These are phyloP conservation scores for Artemia franciscana DNA, from an alignment of 1,140 invertebrate genomes.

Conservation along the genomic window DNA sequence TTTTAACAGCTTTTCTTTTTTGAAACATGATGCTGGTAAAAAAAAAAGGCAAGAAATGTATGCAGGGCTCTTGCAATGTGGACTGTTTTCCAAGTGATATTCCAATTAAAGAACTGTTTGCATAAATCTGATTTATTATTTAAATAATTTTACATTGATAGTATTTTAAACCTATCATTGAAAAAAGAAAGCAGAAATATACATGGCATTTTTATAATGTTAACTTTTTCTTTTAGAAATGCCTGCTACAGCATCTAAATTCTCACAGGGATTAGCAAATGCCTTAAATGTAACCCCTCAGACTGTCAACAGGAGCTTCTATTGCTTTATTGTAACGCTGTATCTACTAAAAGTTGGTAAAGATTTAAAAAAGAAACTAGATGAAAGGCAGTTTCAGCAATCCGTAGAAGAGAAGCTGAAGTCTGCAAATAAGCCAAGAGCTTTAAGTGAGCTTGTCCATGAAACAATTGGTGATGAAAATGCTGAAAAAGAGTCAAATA, in stretches of 20 bases:
- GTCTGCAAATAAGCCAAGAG: neutral
- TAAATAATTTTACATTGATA: no score
- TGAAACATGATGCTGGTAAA: no score
- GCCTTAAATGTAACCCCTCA: neutral
- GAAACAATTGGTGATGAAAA: neutral
- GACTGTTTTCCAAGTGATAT: no score
- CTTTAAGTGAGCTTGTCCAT: neutral
- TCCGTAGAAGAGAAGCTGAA: neutral
- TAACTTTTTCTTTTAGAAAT: neutral
- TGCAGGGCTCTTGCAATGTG: no score
- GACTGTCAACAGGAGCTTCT: neutral
- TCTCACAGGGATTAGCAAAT: neutral
- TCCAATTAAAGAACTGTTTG: no score
- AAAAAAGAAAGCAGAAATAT: no score
- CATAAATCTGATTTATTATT: no score
- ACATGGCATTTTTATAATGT: no score
- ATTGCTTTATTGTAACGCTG: neutral
- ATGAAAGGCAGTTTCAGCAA: neutral
- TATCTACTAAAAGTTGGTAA: neutral
- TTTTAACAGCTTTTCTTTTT: no score
- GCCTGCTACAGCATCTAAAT: neutral
- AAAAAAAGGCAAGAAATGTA: no score
- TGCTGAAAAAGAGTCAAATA: neutral
- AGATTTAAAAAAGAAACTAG: neutral
- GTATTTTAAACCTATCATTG: no score